These are phyloP conservation scores for Leptopilina boulardi DNA, from an alignment of 1,140 invertebrate species.

Conservation along the genomic window DNA sequence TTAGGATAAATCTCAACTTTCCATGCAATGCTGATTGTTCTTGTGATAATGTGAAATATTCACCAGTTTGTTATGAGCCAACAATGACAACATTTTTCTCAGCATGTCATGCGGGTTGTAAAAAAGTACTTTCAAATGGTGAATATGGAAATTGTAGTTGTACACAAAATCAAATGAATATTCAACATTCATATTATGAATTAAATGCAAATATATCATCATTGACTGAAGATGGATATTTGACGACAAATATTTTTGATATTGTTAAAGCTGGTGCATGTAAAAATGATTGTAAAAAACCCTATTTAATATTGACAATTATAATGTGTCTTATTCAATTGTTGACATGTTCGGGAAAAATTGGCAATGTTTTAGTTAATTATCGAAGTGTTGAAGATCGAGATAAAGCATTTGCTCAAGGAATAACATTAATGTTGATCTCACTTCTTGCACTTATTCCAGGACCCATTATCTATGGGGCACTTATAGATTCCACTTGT, in stretches of 20 bases:
- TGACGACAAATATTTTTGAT: conserved; percentile 38
- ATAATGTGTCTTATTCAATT: conserved; percentile 76
- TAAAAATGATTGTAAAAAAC: conserved; percentile 73
- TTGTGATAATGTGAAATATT: conserved; percentile 77
- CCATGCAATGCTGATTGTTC: conserved; percentile 77
- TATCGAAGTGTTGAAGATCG: conserved; percentile 78
- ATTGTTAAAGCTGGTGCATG: conserved; percentile 76
- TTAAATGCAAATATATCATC: background rate
- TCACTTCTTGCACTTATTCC: conserved; percentile 82
- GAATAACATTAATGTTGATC: conserved; percentile 79
- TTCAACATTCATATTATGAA: background rate
- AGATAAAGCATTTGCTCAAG: conserved; percentile 82
- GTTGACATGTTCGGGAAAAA: conserved; percentile 78
- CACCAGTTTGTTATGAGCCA: conserved; percentile 78
- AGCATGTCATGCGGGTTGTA: conserved; percentile 81
- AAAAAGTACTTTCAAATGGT: conserved; percentile 60
- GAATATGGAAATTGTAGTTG: conserved; percentile 70
- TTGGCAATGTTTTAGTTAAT: conserved; percentile 80
- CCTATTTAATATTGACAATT: conserved; percentile 73
- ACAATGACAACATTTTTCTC: conserved; percentile 79
- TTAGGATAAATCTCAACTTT: conserved; percentile 75
- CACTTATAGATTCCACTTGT: conserved; percentile 81
- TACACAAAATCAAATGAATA: conserved; percentile 42
- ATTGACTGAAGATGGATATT: background rate
- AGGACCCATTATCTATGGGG: conserved; percentile 81